Evolutionary conservation across 2,113 vertebrate genomes (phyloP).

Genomic region (Isurus oxyrinchus): DNA sequence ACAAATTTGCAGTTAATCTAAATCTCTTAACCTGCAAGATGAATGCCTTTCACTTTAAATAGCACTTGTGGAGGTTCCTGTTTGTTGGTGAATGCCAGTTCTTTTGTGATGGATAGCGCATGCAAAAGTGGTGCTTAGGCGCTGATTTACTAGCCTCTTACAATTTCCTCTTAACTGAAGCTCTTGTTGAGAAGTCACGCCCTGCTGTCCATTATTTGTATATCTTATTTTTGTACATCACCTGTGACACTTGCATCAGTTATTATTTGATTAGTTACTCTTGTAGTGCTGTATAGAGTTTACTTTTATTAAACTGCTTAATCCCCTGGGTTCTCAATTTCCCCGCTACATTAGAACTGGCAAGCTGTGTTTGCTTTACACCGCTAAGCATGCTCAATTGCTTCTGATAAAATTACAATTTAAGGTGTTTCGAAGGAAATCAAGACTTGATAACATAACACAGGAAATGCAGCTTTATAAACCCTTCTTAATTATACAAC

Average conservation of each 20-base stretch:
- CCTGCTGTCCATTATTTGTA: background rate
- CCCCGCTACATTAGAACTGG: background rate
- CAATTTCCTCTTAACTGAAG: background rate
- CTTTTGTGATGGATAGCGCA: no score
- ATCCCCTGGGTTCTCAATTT: background rate
- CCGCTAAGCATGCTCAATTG: background rate
- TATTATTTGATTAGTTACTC: background rate
- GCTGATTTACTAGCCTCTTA: no score
- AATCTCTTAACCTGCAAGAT: no score
- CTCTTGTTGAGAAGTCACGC: background rate
- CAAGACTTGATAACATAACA: background rate
- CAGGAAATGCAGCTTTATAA: background rate
- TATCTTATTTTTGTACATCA: background rate
- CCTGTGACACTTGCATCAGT: background rate
- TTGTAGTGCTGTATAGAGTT: background rate
- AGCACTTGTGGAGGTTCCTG: no score
- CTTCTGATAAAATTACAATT: slow-evolving; percentile 9
- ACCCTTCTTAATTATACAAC: background rate
- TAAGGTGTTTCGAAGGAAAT: background rate
- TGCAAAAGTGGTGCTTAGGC: no score
- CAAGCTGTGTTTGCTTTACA: background rate
- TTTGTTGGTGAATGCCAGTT: no score
- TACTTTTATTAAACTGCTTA: background rate
- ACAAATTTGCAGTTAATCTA: background rate
- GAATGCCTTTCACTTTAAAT: no score